phyloP scores from a whole-genome alignment of 2,797 vertebrate genomes.

The Cynopterus sphinx region DNA sequence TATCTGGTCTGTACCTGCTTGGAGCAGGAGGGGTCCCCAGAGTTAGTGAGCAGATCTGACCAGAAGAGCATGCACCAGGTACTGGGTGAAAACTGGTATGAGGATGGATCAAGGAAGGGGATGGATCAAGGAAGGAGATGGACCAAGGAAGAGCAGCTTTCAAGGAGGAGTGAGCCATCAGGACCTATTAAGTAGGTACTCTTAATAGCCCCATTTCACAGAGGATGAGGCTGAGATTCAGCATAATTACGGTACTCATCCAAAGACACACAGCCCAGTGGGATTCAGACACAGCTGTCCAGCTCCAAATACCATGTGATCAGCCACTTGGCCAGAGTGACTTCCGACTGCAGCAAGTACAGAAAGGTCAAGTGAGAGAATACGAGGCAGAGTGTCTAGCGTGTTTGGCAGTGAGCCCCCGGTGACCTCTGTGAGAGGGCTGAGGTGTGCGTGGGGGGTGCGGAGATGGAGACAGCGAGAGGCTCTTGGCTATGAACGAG shows the following conservation, averaged over 20 bases:
- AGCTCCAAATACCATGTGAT: background rate
- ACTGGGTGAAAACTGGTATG: background rate
- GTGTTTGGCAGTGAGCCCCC: no score
- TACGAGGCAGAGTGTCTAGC: rapidly evolving
- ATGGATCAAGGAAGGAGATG: no score
- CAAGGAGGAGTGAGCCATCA: background rate
- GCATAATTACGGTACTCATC: background rate
- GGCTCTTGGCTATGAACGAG: background rate
- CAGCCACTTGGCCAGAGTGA: background rate
- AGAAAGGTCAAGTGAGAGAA: background rate
- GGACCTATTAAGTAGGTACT: background rate
- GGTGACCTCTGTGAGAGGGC: rapidly evolving
- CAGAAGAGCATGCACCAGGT: background rate
- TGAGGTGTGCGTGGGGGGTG: background rate
- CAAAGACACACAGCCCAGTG: background rate
- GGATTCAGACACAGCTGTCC: background rate
- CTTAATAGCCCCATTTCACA: background rate
- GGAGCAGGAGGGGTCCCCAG: background rate
- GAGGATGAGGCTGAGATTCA: background rate
- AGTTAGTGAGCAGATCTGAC: background rate
- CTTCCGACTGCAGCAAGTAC: background rate
- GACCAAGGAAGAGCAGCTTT: background rate
- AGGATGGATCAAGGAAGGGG: background rate
- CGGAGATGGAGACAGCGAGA: background rate
- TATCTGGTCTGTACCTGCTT: background rate